A percentile compares a stretch with the other conserved stretches of the same genome.
Evolutionary conservation across 2,888 invertebrate genomes (phyloP).

Genomic region (Pandemis corylana): DNA sequence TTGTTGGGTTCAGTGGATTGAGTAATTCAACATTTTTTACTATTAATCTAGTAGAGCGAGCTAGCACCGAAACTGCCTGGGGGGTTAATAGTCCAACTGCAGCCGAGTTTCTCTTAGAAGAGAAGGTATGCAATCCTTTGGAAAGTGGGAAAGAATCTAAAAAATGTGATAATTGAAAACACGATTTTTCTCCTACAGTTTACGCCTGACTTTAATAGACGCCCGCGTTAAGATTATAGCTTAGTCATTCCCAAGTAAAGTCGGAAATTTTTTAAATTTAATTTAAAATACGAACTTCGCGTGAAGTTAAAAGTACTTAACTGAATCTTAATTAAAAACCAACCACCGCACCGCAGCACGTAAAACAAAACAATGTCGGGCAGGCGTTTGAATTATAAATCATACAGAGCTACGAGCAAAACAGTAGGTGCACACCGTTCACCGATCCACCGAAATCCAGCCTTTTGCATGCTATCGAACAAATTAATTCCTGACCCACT

Average conservation of each 20-base stretch:
- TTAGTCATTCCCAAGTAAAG: not conserved
- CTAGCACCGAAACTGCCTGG: slow-evolving; percentile 5
- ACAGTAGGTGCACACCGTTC: not conserved
- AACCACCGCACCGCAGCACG: not conserved
- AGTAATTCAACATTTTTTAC: slow-evolving; percentile 38
- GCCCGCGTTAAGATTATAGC: not conserved
- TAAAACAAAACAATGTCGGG: not conserved
- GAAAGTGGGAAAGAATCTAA: not conserved
- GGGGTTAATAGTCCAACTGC: slow-evolving; percentile 19
- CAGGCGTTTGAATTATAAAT: slow-evolving; percentile 1
- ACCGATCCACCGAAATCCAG: slow-evolving; percentile 6
- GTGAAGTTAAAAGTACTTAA: not conserved
- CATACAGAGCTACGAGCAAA: not conserved
- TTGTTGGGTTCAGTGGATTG: slow-evolving; percentile 35
- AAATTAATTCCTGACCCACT: no score
- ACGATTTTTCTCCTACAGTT: not conserved
- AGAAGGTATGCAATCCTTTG: not conserved
- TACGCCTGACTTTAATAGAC: not conserved
- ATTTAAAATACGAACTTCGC: no score
- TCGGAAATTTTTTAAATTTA: no score
- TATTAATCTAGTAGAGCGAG: slow-evolving; percentile 31
- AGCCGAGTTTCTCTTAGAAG: slow-evolving; percentile 17
- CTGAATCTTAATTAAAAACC: not conserved
- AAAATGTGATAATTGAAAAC: not conserved
- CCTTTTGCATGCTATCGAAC: not conserved